Percentiles rank a stretch among this genome's conserved stretches.
These are phyloP conservation scores for Oegoconia quadripuncta DNA, from an alignment of 2,888 invertebrate genomes.

Conservation along the genomic window DNA sequence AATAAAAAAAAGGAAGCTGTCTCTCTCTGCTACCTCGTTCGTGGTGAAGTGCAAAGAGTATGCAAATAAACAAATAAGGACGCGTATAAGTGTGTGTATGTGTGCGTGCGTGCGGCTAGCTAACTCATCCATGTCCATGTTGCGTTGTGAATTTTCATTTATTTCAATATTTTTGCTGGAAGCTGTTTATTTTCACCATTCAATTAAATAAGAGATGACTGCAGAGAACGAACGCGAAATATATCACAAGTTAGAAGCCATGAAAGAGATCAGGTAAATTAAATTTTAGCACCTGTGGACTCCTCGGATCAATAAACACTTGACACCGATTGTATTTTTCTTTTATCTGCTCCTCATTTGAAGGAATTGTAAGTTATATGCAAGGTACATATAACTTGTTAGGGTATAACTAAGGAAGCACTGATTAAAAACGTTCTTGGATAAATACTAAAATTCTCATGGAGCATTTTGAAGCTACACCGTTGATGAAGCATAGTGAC, in stretches of 20 bases:
- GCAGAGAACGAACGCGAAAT: constrained; percentile 90
- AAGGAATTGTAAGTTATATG: too few species aligned
- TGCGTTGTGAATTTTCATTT: constrained; percentile 39
- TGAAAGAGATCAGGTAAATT: constrained; percentile 92
- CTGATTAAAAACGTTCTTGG: too few species aligned
- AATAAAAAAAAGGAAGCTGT: too few species aligned
- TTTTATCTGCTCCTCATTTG: too few species aligned
- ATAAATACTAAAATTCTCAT: too few species aligned
- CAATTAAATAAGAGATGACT: constrained; percentile 75
- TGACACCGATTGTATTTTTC: constrained; percentile 32
- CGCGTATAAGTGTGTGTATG: constrained; percentile 11
- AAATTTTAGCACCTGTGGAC: constrained; percentile 61
- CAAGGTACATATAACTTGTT: too few species aligned
- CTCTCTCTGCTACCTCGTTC: too few species aligned
- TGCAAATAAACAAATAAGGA: too few species aligned
- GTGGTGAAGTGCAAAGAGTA: too few species aligned
- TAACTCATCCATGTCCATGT: constrained; percentile 1
- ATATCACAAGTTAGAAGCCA: constrained; percentile 94
- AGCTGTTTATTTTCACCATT: constrained; percentile 19
- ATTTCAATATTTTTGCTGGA: constrained; percentile 21
- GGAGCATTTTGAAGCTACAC: too few species aligned
- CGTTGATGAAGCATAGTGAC: too few species aligned
- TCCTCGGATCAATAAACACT: constrained; percentile 68
- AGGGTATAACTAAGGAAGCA: too few species aligned
- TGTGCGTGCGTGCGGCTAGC: constrained; percentile 21